Evolutionary conservation across 2,797 vertebrate genomes (phyloP).

Genomic region (Gymnoscopelus braueri): DNA sequence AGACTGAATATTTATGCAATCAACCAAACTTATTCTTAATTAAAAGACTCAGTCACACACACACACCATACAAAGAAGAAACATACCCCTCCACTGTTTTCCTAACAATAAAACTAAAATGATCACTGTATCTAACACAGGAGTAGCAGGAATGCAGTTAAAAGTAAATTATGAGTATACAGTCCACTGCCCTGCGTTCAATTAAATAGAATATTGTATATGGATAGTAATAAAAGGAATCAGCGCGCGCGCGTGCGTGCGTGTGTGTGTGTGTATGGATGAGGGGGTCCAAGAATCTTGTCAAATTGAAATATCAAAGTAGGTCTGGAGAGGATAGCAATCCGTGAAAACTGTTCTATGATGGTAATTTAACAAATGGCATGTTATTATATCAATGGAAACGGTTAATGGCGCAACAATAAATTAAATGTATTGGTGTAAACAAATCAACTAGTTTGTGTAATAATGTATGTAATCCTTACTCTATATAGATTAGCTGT

Average conservation of each 20-base stretch:
- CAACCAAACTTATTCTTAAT: background rate
- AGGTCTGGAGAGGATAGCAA: too few relatives aligned
- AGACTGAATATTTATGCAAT: constrained; percentile 11
- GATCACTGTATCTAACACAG: background rate
- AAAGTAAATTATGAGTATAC: background rate
- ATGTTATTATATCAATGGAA: too few relatives aligned
- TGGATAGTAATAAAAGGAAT: background rate
- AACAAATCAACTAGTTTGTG: too few relatives aligned
- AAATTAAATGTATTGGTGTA: too few relatives aligned
- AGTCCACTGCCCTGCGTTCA: background rate
- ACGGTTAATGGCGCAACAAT: too few relatives aligned
- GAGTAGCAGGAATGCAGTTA: background rate
- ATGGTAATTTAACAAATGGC: too few relatives aligned
- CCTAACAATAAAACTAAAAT: background rate
- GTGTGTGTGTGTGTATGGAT: background rate
- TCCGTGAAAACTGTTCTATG: too few relatives aligned
- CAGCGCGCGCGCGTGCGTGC: background rate
- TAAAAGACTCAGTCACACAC: background rate
- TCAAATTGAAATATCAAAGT: too few relatives aligned
- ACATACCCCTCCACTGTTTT: background rate
- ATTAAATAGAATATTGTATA: background rate
- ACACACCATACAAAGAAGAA: background rate
- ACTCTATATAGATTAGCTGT: background rate
- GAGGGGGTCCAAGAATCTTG: too few relatives aligned
- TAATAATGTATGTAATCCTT: background rate